phyloP scores from a whole-genome alignment of 1,140 invertebrate genomes.

The Monochamus saltuarius region DNA sequence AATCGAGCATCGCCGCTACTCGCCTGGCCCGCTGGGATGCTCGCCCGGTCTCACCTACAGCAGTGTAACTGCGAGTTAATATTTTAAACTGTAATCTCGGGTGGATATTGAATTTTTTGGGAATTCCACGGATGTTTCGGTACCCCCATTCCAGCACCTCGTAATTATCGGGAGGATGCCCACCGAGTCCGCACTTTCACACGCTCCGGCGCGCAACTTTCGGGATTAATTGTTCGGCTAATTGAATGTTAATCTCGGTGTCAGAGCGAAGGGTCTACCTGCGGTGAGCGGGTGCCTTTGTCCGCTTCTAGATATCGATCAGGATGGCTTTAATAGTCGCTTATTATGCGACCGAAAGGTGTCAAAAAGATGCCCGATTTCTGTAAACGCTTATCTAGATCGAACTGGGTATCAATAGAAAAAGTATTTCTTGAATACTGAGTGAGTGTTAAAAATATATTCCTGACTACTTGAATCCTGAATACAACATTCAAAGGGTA shows the following conservation, averaged over 20 bases:
- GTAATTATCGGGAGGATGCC: not conserved
- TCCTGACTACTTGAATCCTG: too few species aligned
- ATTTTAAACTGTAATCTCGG: constrained; percentile 48
- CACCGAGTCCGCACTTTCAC: constrained; percentile 3
- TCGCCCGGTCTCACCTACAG: constrained; percentile 46
- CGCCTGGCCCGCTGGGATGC: constrained; percentile 24
- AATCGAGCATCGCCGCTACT: constrained; percentile 23
- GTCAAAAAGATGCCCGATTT: too few species aligned
- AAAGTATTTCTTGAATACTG: too few species aligned
- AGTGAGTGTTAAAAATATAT: too few species aligned
- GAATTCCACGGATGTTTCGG: constrained; percentile 40
- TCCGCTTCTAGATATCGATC: too few species aligned
- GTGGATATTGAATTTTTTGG: constrained; percentile 45
- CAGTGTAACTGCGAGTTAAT: constrained; percentile 42
- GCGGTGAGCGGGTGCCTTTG: constrained; percentile 6
- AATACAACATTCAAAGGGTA: too few species aligned
- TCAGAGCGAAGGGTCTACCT: constrained; percentile 2
- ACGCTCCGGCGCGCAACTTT: not conserved
- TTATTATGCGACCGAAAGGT: too few species aligned
- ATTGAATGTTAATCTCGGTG: constrained; percentile 14
- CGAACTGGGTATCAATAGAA: too few species aligned
- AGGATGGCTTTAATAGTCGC: too few species aligned
- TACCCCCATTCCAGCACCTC: constrained; percentile 5
- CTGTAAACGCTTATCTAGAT: too few species aligned
- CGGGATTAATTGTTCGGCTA: constrained; percentile 14